These are phyloP conservation scores for Proctacanthus coquilletti DNA, from an alignment of 1,140 invertebrate species.

Conservation along the genomic window DNA sequence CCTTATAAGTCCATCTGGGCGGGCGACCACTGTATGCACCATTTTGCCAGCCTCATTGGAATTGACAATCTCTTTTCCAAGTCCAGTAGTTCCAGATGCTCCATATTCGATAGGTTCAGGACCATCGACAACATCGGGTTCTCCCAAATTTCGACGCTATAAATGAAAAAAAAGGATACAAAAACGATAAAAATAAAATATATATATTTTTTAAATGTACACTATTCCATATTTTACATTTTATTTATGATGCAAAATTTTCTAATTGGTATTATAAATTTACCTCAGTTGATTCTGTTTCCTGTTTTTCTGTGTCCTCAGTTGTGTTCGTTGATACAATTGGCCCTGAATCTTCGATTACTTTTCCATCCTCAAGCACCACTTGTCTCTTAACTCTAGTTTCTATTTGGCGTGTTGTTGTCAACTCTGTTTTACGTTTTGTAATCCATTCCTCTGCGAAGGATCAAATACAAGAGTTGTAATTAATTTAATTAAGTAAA, in stretches of 20 bases:
- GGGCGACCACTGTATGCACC: conserved; percentile 21
- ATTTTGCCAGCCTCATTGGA: conserved; percentile 13
- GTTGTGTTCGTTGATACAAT: conserved; percentile 75
- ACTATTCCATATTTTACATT: too few species aligned
- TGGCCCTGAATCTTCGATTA: conserved; percentile 74
- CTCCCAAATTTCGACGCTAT: conserved; percentile 1
- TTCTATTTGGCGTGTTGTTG: conserved; percentile 75
- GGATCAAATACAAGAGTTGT: conserved; percentile 3
- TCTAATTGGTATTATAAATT: conserved; percentile 6
- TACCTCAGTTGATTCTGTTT: conserved; percentile 73
- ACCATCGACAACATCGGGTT: conserved; percentile 3
- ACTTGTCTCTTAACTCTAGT: conserved; percentile 78
- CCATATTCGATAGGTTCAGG: conserved; percentile 4
- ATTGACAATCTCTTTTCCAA: not conserved
- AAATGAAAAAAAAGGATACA: conserved; percentile 5
- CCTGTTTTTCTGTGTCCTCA: conserved; percentile 76
- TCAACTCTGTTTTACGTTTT: conserved; percentile 71
- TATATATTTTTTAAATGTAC: too few species aligned
- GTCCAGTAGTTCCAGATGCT: not conserved
- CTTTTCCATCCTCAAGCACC: conserved; percentile 74
- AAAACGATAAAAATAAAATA: too few species aligned
- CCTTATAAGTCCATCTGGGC: conserved; percentile 52
- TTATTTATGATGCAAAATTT: too few species aligned
- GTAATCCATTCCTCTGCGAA: conserved; percentile 80
- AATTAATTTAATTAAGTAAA: not conserved